Evolutionary conservation across 2,888 invertebrate genomes (phyloP), one percentile per base, ranked within the genome.

Genomic region (Spodoptera littoralis): DNA sequence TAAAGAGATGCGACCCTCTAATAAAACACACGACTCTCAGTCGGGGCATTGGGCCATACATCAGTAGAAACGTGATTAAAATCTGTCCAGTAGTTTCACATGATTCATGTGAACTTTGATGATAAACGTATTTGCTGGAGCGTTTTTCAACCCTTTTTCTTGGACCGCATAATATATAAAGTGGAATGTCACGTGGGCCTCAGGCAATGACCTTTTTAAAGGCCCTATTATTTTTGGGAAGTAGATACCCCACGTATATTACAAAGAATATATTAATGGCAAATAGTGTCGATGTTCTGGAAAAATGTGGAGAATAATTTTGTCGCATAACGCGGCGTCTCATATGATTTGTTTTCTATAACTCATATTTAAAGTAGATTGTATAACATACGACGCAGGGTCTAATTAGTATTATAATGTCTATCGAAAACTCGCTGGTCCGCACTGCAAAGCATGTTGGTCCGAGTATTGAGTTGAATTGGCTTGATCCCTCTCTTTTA

Each of bases 101-200:
- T 54, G 60, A 73, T 46, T 73, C 50, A 72, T 69, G 60, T 46
- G 64, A 64, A 73, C 48, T 73, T 73, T 64, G 45, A 60, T 60
- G 64, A 51, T 49, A 73, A 58, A 62, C 27, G 47, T 43, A 44
- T 45, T 45, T 22, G 36, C 11, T 47, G 45, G 24, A 48, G 47
- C 53, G 18, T 54, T 60, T 60, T 52, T 47, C 4, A 60, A 64
- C 63, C 69, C 73, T 73, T 59, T 63, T 73, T 46, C 58, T 56
- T 27, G 64, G 69, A 50, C 27, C 47, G 56, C 59, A 60, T 73
- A 36, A 36, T 36, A 73, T 27, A 69, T 64, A 64, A 64, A 24
- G 27, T 52, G 46, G 41, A 45, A 53, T 53, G 43, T 73, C 52
- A 63, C 53, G 62, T 55, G 49, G 44, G 42, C 51, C 62, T 12